Evolutionary conservation across 2,113 vertebrate species (phyloP).

Genomic region (Mola mola): DNA sequence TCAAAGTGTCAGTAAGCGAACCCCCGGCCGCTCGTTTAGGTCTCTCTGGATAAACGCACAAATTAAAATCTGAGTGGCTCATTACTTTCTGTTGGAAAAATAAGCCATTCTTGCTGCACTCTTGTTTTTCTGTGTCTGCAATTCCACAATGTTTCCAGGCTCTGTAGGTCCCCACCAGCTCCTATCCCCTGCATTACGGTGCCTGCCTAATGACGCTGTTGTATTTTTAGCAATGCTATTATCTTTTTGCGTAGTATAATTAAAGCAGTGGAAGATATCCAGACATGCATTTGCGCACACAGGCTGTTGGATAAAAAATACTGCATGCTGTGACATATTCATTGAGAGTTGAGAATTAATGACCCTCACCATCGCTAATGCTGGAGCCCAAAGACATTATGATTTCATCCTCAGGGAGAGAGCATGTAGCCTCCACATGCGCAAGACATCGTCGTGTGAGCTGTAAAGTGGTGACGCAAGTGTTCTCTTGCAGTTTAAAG

Average conservation of each 20-base stretch:
- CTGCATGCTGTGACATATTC: neutral
- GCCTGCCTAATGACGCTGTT: neutral
- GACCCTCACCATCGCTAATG: conserved; percentile 21
- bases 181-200: neutral
- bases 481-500: conserved; percentile 18
- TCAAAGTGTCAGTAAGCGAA: conserved; percentile 12
- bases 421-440: neutral
- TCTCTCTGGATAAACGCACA: neutral
- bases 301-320: neutral
- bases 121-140: too few relatives aligned
- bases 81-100: conserved; percentile 15
- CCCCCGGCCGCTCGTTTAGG: conserved; percentile 2
- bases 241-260: conserved; percentile 21
- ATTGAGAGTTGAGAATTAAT: conserved; percentile 35
- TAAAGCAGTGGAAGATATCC: conserved; percentile 13
- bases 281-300: neutral
- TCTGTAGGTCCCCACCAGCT: neutral
- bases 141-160: neutral
- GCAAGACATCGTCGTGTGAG: conserved; percentile 3
- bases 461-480: conserved; percentile 4
- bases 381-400: conserved; percentile 14
- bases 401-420: conserved; percentile 22
- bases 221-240: conserved; percentile 28
- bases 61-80: conserved; percentile 36
- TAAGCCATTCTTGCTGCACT: neutral